Evolutionary conservation across 2,113 vertebrate genomes (phyloP).

Genomic region (Cryptomyrus ogoouensis): DNA sequence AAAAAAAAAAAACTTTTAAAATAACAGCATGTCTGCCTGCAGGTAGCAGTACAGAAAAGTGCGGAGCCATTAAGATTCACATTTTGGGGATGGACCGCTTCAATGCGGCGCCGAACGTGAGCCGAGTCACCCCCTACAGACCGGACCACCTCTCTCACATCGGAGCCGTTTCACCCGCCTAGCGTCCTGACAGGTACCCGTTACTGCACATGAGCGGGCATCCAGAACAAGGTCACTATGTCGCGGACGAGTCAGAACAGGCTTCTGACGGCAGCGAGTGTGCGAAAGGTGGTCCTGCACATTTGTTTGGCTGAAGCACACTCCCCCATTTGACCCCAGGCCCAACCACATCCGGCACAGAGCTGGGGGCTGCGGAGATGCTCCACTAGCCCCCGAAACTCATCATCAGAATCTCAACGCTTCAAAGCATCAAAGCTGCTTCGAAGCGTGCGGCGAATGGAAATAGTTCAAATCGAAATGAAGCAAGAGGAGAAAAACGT

Average conservation of each 20-base stretch:
- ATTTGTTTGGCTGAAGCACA: background rate
- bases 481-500: conserved; percentile 13
- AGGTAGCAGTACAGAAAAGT: background rate
- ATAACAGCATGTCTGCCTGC: background rate
- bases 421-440: background rate
- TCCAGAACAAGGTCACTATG: background rate
- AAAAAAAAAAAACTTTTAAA: background rate
- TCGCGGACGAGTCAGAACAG: background rate
- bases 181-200: background rate
- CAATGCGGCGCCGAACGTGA: background rate
- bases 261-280: background rate
- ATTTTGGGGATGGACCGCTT: background rate
- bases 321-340: background rate
- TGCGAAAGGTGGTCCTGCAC: background rate
- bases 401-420: background rate
- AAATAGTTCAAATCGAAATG: conserved; percentile 13
- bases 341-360: background rate
- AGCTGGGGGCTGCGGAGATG: background rate
- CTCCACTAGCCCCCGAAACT: background rate
- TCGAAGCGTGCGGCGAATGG: background rate
- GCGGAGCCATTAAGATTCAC: background rate
- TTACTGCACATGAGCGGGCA: background rate
- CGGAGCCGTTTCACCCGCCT: background rate
- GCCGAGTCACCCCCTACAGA: background rate
- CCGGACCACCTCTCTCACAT: background rate